Base-by-base conservation (phyloP, 2,888 invertebrate genomes). In the Hemistola chrysoprasaria region DNA sequence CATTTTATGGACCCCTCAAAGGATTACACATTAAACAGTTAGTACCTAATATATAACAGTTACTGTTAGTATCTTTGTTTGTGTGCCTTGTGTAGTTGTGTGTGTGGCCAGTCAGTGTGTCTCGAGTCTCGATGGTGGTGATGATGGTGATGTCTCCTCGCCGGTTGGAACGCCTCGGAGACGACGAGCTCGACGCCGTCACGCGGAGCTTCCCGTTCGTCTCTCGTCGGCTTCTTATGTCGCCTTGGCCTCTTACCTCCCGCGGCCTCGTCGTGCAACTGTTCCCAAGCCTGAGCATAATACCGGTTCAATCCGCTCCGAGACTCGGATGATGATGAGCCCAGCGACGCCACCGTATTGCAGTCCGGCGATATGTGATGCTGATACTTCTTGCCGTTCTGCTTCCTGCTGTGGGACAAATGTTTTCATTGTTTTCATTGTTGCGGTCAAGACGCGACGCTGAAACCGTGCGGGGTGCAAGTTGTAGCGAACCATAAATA, bases 271-370 rank as follows among this genome's bases (percentile, higher is more conserved):
- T 96, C 95, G 73, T 96, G 95, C 1, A 97, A 90, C 74, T 97
- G 96, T 74, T 97, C 97, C 97, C 97, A 97, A 1, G 97, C 97
- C 76, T 96, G 95, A 16, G 96, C 92, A 82, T 97, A 97, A 81
- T 95, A 97, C 53, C 96, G 92, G 75, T 96, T 97, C 48, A 97
- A 90, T 21, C 95, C 95, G 63, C 93, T 92, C 33, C 95, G 92
- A 5, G 95, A 95, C 67, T 96, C 96, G 0, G 95, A 95, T 33
- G 95, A 95, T 33, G 96, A 95, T 34, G 96, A 96, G 73, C 95
- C 96, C 72, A 96, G 94, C 8, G 97, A 96, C 33, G 95, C 96
- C 43, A 96, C 96, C 21, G 97, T 97, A 81, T 96, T 95, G 87
- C 96, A 96, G 80, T 97, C 97, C 22, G 95, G 95, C 6, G 96